Evolutionary conservation across 64 coral and sea anemone species (phyloP).

Genomic region (Catalaphyllia jardinei): DNA sequence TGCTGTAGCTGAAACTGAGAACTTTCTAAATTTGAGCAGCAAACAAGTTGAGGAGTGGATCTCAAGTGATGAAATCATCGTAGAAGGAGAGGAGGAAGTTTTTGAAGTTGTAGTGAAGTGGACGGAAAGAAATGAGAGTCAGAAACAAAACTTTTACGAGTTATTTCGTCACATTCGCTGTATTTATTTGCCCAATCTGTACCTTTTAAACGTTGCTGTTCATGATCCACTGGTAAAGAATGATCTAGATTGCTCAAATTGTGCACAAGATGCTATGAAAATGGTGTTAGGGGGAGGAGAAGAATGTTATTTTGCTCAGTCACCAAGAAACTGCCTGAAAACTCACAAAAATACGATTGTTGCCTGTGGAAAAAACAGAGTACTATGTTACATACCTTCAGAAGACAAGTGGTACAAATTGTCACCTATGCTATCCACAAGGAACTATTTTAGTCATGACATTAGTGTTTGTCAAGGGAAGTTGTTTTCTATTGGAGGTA

Average conservation of each 20-base stretch:
- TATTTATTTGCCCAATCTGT: not conserved
- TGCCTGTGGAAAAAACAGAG: not conserved
- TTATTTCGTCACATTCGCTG: constrained; percentile 26
- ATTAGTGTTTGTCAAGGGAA: not conserved
- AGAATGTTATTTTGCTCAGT: not conserved
- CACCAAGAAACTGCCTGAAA: not conserved
- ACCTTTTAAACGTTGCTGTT: not conserved
- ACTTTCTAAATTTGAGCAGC: constrained; percentile 2
- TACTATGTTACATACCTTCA: constrained; percentile 19
- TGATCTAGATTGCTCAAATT: not conserved
- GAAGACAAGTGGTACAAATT: constrained; percentile 22
- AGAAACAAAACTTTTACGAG: not conserved
- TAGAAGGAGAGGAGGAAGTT: constrained; percentile 18
- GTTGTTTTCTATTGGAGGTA: constrained; percentile 22
- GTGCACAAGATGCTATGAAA: not conserved
- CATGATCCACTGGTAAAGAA: not conserved
- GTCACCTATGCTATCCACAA: not conserved
- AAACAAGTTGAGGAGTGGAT: constrained; percentile 18
- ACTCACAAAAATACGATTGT: constrained; percentile 18
- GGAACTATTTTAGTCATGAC: not conserved
- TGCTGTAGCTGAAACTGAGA: not conserved
- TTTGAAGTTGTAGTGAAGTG: constrained; percentile 4
- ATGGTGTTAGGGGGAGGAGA: not conserved
- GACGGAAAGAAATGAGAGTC: not conserved
- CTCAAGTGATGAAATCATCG: constrained; percentile 24